Base-by-base conservation (phyloP, 2,888 invertebrate species). In the Ypsolopha scabrella region DNA sequence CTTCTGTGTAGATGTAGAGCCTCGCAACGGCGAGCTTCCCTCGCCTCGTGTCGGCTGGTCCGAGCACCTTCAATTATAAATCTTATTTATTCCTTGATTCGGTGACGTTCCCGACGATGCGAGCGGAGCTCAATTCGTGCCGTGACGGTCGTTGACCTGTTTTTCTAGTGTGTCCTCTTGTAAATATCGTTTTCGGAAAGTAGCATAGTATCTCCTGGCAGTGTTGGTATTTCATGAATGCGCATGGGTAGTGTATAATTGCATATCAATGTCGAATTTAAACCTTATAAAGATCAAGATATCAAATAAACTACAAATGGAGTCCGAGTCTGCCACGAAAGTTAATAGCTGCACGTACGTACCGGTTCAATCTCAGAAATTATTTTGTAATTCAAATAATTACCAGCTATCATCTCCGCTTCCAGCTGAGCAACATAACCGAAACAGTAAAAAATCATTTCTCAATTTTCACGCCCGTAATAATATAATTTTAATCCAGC, bases 131-230 rank as follows among this genome's bases (percentile, higher is more conserved):
- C 72, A 63, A 62, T 60, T 72, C 62, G 80, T 82, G 80, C 80
- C 85, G 81, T 83, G 75, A 81, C 81, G 81, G 74, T 82, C 77
- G 77, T 82, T 78, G 75, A 71, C 67, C 61, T 75, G 70, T 75
- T 78, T 80, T 82, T 80, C 80, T 83, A 83, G 80, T 77, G 80
- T 80, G 77, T 80, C 75, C 71, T 79, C 70, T 75, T 82, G 82
- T 83, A 80, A 71, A 81, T 83, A 80, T 67, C 66, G 60, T 72
- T 72, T 70, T 55, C 68, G 67, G 72, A 70, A 61, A 71, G 67
- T 68, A 65, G 64, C 70, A 69, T 65, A 65, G 57, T 68, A 68
- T 67, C 62, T 63, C 63, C 72, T 64, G 63, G 75, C 66, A 69
- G 70, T 77, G 75, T 77, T 77, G 72, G 72, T 71, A 58, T 67